Evolutionary conservation across 2,888 invertebrate species (phyloP), one percentile per base, ranked within the genome.

Genomic region (Terebella lapidaria): DNA sequence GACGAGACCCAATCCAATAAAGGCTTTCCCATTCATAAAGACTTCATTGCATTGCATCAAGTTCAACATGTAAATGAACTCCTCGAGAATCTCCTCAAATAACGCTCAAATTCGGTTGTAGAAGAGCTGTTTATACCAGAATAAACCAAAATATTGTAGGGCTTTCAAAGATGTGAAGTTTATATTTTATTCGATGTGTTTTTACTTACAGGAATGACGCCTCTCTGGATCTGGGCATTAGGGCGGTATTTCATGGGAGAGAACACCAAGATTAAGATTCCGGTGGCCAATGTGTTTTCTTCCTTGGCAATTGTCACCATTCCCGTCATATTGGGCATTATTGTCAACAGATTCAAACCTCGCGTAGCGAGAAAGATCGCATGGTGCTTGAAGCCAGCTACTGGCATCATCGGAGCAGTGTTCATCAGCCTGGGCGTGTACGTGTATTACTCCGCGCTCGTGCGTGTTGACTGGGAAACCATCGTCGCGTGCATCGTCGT

Each of bases 121-220:
- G n/a, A n/a, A n/a, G n/a, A n/a, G n/a, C n/a, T n/a, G n/a, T n/a
- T n/a, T n/a, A n/a, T n/a, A n/a, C n/a, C n/a, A n/a, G n/a, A n/a
- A n/a, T n/a, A n/a, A n/a, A n/a, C n/a, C n/a, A n/a, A n/a, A n/a
- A n/a, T n/a, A n/a, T n/a, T n/a, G n/a, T n/a, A n/a, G n/a, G n/a
- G n/a, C n/a, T n/a, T n/a, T n/a, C n/a, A n/a, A n/a, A n/a, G n/a
- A n/a, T n/a, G n/a, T n/a, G n/a, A n/a, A n/a, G n/a, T n/a, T n/a
- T n/a, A n/a, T n/a, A n/a, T n/a, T n/a, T n/a, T n/a, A n/a, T n/a
- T n/a, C n/a, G n/a, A n/a, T n/a, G n/a, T n/a, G n/a, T n/a, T n/a
- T n/a, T n/a, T n/a, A n/a, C n/a, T n/a, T n/a, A 5, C 29, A 55
- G 55, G 55, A n/a, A 57, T 51, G 51, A 57, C 57, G 18, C 57